A percentile compares a stretch with the other conserved stretches of the same genome.
Conservation (phyloP, 2,888 invertebrate genomes). For the Drosophila engyochracea region DNA sequence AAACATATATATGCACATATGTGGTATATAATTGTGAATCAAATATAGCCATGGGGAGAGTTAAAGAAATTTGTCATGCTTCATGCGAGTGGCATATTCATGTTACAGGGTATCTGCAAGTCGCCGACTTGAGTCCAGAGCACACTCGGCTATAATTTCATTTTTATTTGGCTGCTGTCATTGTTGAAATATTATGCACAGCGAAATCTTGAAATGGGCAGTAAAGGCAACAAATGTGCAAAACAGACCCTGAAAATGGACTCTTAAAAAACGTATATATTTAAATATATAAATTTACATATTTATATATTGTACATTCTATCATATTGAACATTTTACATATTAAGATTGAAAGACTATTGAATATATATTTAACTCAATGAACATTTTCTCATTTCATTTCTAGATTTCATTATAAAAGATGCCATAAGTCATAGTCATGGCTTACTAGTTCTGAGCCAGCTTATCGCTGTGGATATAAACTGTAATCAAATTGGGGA, state of each 20-base stretch:
- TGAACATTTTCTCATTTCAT: background rate
- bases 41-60: background rate
- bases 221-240: background rate
- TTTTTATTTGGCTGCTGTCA: constrained; percentile 4
- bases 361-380: too few species aligned
- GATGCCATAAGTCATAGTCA: background rate
- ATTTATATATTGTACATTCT: background rate
- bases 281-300: background rate
- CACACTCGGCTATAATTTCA: background rate
- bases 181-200: constrained; percentile 1
- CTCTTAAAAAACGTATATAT: background rate
- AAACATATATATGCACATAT: background rate
- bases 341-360: too few species aligned
- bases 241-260: background rate
- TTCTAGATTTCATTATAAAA: background rate
- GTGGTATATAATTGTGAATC: background rate
- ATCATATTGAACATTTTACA: too few species aligned
- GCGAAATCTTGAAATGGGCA: background rate
- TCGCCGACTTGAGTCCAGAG: background rate
- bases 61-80: background rate
- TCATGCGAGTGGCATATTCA: background rate
- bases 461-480: background rate
- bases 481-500: constrained; percentile 24
- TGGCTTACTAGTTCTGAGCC: background rate
- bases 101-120: background rate